A percentile compares a stretch with the other conserved stretches of the same genome.
These are phyloP conservation scores for Haemorhous mexicanus DNA, from an alignment of 2,113 vertebrate species.

Conservation along the genomic window DNA sequence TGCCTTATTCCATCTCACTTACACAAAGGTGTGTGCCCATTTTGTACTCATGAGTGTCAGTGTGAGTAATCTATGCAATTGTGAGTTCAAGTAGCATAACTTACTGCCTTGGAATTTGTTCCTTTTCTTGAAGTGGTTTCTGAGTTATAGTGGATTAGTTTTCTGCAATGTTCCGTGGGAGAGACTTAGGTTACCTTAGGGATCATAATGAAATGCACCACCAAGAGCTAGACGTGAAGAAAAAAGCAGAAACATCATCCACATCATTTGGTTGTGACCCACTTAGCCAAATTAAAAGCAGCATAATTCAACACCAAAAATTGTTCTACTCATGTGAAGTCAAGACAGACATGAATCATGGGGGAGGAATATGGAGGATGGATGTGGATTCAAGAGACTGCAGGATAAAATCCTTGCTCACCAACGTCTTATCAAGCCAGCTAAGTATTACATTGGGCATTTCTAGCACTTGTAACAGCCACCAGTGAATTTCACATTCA, in stretches of 20 bases:
- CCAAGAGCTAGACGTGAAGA: not conserved
- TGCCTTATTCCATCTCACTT: constrained; percentile 1
- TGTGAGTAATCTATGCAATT: constrained; percentile 22
- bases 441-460: not conserved
- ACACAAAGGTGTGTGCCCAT: not conserved
- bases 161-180: not conserved
- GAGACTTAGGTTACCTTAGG: not conserved
- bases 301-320: not conserved
- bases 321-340: not conserved
- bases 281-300: not conserved
- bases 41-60: constrained; percentile 8
- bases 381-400: not conserved
- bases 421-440: not conserved
- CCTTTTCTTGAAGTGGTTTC: not conserved
- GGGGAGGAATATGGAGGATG: not conserved
- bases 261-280: not conserved
- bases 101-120: not conserved
- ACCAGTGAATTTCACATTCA: not conserved
- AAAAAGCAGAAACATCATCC: not conserved
- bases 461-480: not conserved
- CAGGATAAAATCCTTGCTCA: not conserved
- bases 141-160: not conserved
- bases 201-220: not conserved
- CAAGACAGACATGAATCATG: not conserved
- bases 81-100: not conserved